Base-by-base conservation (phyloP, 2,888 invertebrate genomes). In the Phlogophora meticulosa region DNA sequence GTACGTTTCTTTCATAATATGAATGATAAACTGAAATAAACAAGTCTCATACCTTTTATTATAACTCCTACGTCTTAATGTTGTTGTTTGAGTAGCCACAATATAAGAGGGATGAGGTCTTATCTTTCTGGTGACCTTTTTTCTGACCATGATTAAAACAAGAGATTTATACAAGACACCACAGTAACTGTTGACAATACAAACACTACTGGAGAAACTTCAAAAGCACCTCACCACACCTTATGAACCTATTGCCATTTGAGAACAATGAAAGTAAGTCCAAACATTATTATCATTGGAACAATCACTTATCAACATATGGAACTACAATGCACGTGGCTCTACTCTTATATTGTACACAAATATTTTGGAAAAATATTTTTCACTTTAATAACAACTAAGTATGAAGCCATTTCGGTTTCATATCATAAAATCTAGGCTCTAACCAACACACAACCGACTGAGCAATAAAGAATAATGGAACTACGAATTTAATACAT, bases 61-160 rank as follows among this genome's bases (percentile, higher is more conserved):
- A 38, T 76, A 81, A 71, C 82, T 84, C 71, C 82, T 88, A 60
- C 88, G 88, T 60, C 82, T 82, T 43, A 81, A 63, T n/a, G 84
- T 64, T 48, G 70, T 66, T 22, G 83, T 82, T 38, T 82, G 84
- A 24, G 80, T 74, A 11, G 75, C 73, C 49, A 88, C 85, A 45
- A 83, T 70, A 53, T 77, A 85, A 34, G 80, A 75, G 0, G 86
- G 81, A 51, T 78, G 70, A 51, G 64, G 65, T 34, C 65, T 73
- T 53, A 64, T 45, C 69, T 82, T 87, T 52, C 64, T 83, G 1
- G 62, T 55, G 38, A 79, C 40, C 62, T 79, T 84, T 36, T 49
- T 76, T 40, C 62, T 84, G 4, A 77, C 65, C 88, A 88, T 88
- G 22, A 52, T 76, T 36, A 57, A 38, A 59, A 17, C 48, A 34